Base-by-base conservation (phyloP, 2,888 invertebrate genomes). In the Drosophila pseudotakahashii region DNA sequence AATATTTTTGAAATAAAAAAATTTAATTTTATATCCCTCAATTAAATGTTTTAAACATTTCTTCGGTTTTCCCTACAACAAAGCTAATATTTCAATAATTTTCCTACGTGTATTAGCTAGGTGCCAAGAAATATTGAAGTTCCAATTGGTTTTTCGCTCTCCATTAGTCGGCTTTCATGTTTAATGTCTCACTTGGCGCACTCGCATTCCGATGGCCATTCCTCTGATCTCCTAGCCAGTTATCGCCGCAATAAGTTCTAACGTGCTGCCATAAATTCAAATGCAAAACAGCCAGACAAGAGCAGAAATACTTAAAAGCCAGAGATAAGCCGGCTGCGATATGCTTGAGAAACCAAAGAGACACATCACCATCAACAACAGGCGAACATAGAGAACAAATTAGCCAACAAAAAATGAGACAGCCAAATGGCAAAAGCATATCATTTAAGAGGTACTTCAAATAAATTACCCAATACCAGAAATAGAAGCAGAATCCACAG, bases 381-480 rank as follows among this genome's bases (percentile, higher is more conserved):
- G 34, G 26, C 75, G 37, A 10, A 42, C 51, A 75, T 14, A 47
- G 47, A 61, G 86, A 76, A 75, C 86, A 86, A 83, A 88, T 82
- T 88, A 86, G 72, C 67, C 73, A 67, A 48, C 66, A 69, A 57
- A 37, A 73, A 87, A 76, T 81, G 76, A 72, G 84, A 87, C 78
- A 81, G 60, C 60, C 73, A 50, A 74, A 61, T 66, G 76, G 81
- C 73, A 57, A 76, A 44, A 73, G 73, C 81, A 86, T 88, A 85
- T 85, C 84, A 88, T 88, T 85, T 85, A 88, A 77, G 88, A 75
- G 70, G 73, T 61, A 78, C 78, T 79, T 81, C 55, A 77, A 81
- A 85, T 85, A 85, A 85, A 85, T 87, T 69, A 83, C 73, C 62
- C 53, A 63, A 68, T 51, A 68, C 76, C 71, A 80, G 66, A 80